Percentiles rank a stretch among this genome's conserved stretches.
phyloP scores from a whole-genome alignment of 2,888 invertebrate genomes.

The Ormyrus thymus region DNA sequence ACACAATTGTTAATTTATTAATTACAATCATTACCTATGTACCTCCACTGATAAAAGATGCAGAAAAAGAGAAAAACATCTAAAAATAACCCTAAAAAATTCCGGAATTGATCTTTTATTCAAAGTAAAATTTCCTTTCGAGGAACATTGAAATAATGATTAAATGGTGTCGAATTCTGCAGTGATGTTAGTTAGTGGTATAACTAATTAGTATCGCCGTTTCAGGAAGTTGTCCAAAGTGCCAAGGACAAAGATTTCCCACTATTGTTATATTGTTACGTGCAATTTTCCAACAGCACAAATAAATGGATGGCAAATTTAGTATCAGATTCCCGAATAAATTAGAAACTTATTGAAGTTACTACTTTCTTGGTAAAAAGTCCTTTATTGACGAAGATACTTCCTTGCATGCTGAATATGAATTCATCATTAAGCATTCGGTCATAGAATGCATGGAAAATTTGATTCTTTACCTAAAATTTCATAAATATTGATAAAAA shows the following conservation, averaged over 20 bases:
- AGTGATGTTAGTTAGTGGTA: too few species aligned
- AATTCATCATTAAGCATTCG: slow-evolving; percentile 61
- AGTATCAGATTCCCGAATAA: slow-evolving; percentile 61
- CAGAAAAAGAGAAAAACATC: too few species aligned
- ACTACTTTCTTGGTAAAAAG: slow-evolving; percentile 61
- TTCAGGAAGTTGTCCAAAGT: slow-evolving; percentile 64
- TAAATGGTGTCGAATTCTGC: too few species aligned
- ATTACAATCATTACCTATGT: too few species aligned
- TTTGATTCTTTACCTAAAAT: slow-evolving; percentile 52
- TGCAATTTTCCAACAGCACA: slow-evolving; percentile 65
- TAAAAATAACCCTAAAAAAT: too few species aligned
- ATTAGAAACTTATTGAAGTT: slow-evolving; percentile 57
- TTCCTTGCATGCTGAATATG: slow-evolving; percentile 62
- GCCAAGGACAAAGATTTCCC: slow-evolving; percentile 66
- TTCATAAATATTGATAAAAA: background rate
- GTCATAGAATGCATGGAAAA: slow-evolving; percentile 60
- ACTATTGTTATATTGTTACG: slow-evolving; percentile 63
- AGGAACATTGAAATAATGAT: too few species aligned
- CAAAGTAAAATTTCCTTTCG: too few species aligned
- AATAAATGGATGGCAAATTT: slow-evolving; percentile 62
- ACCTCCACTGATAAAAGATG: too few species aligned
- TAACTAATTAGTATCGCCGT: slow-evolving; percentile 39
- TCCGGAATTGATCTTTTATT: too few species aligned
- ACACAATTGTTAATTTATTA: too few species aligned
- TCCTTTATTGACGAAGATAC: slow-evolving; percentile 61